Evolutionary conservation across 2,797 vertebrate genomes (phyloP).

Genomic region (Apogon hyalosoma): DNA sequence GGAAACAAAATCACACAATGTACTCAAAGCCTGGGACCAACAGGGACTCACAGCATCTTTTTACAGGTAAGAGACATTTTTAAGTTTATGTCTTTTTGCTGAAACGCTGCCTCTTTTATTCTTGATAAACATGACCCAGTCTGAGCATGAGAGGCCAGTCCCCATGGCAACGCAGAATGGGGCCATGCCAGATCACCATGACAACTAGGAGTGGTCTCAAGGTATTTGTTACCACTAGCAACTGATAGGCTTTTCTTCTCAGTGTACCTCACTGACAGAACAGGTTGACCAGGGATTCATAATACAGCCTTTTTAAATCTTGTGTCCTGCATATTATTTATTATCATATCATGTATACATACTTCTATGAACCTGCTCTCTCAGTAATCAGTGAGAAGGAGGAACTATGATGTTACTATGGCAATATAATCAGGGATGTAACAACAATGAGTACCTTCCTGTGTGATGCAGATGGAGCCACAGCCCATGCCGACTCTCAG

Average conservation of each 20-base stretch:
- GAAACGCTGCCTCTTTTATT: slow-evolving; percentile 7
- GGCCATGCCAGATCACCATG: slow-evolving; percentile 70
- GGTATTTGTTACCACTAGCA: slow-evolving; percentile 41
- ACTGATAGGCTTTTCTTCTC: slow-evolving; percentile 21
- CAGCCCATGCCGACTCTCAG: slow-evolving; percentile 95
- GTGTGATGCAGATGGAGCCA: slow-evolving; percentile 95
- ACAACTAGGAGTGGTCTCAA: slow-evolving; percentile 66
- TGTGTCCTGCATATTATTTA: too few species aligned
- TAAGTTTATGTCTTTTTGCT: neutral
- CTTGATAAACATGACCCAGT: slow-evolving; percentile 38
- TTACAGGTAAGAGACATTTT: neutral
- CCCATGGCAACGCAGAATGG: slow-evolving; percentile 70
- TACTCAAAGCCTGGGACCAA: neutral
- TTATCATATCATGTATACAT: too few species aligned
- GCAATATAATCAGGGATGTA: too few species aligned
- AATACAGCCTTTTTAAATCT: neutral
- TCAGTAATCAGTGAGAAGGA: too few species aligned
- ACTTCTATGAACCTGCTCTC: too few species aligned
- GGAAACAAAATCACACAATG: neutral
- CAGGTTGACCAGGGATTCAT: neutral
- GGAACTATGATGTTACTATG: too few species aligned
- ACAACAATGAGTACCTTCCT: slow-evolving; percentile 86
- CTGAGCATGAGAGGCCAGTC: slow-evolving; percentile 44
- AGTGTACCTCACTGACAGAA: slow-evolving; percentile 9
- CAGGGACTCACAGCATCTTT: neutral